Base-by-base conservation (phyloP, 2,113 vertebrate genomes). In the Elgaria multicarinata region DNA sequence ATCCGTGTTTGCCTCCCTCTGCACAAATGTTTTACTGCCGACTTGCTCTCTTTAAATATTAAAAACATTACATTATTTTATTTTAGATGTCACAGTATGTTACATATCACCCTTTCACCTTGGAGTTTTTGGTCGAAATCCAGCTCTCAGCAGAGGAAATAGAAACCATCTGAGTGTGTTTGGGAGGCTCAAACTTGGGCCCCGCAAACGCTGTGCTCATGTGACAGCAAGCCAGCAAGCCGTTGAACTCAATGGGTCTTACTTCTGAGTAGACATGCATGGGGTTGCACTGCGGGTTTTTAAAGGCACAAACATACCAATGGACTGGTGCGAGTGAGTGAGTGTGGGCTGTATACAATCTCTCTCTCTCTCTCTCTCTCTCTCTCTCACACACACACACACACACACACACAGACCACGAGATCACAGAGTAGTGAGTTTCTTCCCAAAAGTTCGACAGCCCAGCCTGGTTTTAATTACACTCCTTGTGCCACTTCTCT, bases 31-130 rank as follows among this genome's bases (percentile, higher is more conserved):
- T 97, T 96, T 96, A 96, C 96, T 96, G 96, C 97, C 97, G 96
- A 94, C 93, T 97, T 96, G 96, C 97, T 97, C 97, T 96, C 96
- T 97, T 97, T 96, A 96, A 97, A 97, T 97, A 97, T 97, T 97
- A 97, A 97, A 97, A 97, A 95, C 97, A 95, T 96, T 96, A 96
- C 95, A 96, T 96, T 96, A 97, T 97, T 96, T 96, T 94, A 96
- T 96, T 97, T 96, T 92, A 96, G 95, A 96, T 97, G 97, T 98
- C 97, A 97, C 96, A 95, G 95, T 97, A 95, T 97, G 97, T 97
- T 97, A 97, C 96, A 95, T 90, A 95, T 96, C 95, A 96, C 97
- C 97, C 97, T 96, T 97, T 97, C 97, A 97, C 97, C 97, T 89
- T 96, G 94, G 28, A 89, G 94, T 96, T 96, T n/a, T 96, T 98